Conservation (phyloP, 2,797 vertebrate genomes). For the Falco rusticolus region DNA sequence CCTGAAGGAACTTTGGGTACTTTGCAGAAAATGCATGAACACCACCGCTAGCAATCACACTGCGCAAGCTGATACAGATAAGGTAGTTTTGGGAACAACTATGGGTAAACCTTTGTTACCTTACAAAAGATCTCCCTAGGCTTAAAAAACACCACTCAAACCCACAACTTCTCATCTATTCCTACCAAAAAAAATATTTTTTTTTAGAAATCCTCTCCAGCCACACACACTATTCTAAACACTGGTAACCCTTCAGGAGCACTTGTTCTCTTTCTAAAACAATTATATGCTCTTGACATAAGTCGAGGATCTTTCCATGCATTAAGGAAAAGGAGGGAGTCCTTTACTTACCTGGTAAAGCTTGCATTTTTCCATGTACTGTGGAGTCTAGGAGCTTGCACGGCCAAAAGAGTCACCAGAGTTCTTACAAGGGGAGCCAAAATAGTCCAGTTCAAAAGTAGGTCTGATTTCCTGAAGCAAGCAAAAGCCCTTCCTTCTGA, state of each 20-base stretch:
- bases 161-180: not conserved
- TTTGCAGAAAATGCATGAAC: not conserved
- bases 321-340: not conserved
- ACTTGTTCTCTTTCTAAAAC: not conserved
- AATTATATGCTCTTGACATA: not conserved
- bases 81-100: not conserved
- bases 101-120: not conserved
- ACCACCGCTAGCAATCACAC: not conserved
- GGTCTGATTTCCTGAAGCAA: constrained; percentile 32
- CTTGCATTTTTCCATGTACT: constrained; percentile 72
- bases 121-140: not conserved
- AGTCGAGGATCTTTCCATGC: rapidly evolving
- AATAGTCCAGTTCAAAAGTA: constrained; percentile 60
- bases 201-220: not conserved
- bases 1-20: not conserved
- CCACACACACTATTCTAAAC: not conserved
- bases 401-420: not conserved
- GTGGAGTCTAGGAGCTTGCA: not conserved
- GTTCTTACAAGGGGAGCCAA: not conserved
- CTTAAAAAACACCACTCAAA: not conserved
- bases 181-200: not conserved
- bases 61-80: not conserved
- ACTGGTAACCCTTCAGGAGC: not conserved
- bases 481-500: constrained; percentile 37
- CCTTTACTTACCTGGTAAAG: constrained; percentile 49